phyloP scores from a whole-genome alignment of 2,113 vertebrate genomes.

The Sylvietta virens region DNA sequence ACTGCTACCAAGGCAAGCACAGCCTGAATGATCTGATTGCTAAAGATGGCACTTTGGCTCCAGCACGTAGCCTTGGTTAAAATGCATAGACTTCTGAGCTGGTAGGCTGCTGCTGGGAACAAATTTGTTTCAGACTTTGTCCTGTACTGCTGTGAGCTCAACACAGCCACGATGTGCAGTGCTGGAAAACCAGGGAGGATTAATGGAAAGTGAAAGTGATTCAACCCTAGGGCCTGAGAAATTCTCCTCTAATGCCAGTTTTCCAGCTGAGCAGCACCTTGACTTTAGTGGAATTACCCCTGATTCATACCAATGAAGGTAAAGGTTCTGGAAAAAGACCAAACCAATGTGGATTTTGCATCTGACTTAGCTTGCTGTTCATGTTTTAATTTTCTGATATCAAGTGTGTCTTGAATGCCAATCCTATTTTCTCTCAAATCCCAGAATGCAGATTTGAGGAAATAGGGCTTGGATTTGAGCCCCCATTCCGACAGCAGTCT shows the following conservation, averaged over 20 bases:
- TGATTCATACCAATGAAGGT: not conserved
- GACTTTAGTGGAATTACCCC: not conserved
- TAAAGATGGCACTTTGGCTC: not conserved
- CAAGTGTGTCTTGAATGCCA: not conserved
- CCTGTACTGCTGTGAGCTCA: not conserved
- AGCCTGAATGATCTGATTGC: not conserved
- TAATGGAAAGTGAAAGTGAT: slow-evolving; percentile 16
- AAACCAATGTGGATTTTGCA: not conserved
- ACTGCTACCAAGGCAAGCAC: not conserved
- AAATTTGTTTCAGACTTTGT: not conserved
- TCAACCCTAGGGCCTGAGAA: not conserved
- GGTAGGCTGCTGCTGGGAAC: not conserved
- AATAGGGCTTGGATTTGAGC: not conserved
- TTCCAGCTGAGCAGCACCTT: not conserved
- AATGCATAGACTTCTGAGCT: not conserved
- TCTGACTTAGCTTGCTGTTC: not conserved
- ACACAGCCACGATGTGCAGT: not conserved
- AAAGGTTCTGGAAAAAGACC: not conserved
- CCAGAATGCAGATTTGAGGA: not conserved
- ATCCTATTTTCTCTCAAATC: slow-evolving; percentile 18
- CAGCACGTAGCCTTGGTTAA: not conserved
- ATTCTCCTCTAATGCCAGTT: not conserved
- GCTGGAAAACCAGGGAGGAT: not conserved
- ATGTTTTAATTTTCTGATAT: not conserved
- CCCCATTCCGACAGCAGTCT: not conserved